These are phyloP conservation scores for Cyprinodon variegatus DNA, from an alignment of 2,113 vertebrate genomes.

Conservation along the genomic window DNA sequence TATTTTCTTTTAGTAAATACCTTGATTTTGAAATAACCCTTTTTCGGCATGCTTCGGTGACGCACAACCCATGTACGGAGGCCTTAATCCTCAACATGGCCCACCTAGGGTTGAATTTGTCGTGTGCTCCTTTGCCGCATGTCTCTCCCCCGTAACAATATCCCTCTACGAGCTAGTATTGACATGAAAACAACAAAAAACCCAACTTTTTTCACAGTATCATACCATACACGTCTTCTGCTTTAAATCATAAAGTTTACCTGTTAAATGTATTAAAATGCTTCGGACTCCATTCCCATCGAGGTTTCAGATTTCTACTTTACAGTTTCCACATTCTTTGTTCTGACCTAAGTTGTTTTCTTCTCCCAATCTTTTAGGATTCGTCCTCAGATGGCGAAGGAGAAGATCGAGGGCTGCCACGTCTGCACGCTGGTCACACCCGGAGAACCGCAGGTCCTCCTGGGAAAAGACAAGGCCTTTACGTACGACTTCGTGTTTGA, in stretches of 20 bases:
- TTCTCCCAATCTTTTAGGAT: conserved; percentile 78
- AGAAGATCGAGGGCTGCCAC: conserved; percentile 97
- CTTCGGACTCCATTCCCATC: background rate
- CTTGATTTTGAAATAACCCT: too few relatives aligned
- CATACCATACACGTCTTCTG: background rate
- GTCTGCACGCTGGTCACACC: conserved; percentile 94
- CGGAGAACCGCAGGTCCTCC: conserved; percentile 92
- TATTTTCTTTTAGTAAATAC: too few relatives aligned
- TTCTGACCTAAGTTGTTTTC: background rate
- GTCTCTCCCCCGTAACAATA: too few relatives aligned
- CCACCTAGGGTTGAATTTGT: too few relatives aligned
- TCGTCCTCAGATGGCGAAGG: conserved; percentile 96
- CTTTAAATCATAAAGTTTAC: conserved; percentile 7
- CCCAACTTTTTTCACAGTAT: too few relatives aligned
- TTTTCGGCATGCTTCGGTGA: too few relatives aligned
- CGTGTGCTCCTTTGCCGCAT: too few relatives aligned
- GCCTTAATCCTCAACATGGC: too few relatives aligned
- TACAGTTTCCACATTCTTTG: background rate
- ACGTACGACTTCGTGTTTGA: conserved; percentile 98
- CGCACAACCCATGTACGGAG: too few relatives aligned
- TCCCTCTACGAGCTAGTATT: too few relatives aligned
- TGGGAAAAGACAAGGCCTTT: conserved; percentile 99
- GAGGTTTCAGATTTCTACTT: background rate
- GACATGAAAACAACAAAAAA: too few relatives aligned
- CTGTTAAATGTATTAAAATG: background rate